phyloP scores from a whole-genome alignment of 1,140 invertebrate genomes.

The Psix sp. region DNA sequence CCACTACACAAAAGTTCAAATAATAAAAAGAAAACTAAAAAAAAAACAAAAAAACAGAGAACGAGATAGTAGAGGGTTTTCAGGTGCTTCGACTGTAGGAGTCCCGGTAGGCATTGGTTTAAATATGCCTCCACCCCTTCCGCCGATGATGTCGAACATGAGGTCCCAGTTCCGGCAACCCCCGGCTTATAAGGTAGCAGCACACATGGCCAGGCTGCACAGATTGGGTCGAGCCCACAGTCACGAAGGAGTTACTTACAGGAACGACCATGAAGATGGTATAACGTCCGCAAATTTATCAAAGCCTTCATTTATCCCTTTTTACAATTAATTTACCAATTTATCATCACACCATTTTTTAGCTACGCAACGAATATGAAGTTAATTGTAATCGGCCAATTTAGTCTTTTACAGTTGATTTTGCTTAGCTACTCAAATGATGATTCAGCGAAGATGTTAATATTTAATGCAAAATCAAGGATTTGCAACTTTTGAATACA shows the following conservation, averaged over 20 bases:
- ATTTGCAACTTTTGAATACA: no score
- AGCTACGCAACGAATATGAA: not conserved
- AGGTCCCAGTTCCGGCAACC: slow-evolving; percentile 78
- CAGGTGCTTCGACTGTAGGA: slow-evolving; percentile 71
- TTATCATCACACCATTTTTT: slow-evolving; percentile 2
- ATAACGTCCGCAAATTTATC: slow-evolving; percentile 79
- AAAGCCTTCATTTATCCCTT: slow-evolving; percentile 68
- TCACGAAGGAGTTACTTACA: slow-evolving; percentile 87
- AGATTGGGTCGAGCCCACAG: slow-evolving; percentile 89
- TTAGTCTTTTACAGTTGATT: slow-evolving; percentile 5
- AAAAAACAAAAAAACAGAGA: slow-evolving; percentile 50
- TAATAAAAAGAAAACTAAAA: not conserved
- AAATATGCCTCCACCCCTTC: slow-evolving; percentile 68
- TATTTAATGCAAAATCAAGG: not conserved
- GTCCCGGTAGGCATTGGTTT: slow-evolving; percentile 65
- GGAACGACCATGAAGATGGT: slow-evolving; percentile 82
- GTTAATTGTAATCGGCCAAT: slow-evolving; percentile 9
- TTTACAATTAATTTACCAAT: slow-evolving; percentile 24
- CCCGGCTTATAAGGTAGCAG: slow-evolving; percentile 86
- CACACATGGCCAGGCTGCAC: slow-evolving; percentile 87
- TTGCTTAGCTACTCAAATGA: not conserved
- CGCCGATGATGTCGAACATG: slow-evolving; percentile 65
- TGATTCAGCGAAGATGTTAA: no score
- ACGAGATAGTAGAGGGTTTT: slow-evolving; percentile 74
- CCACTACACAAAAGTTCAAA: not conserved